These are phyloP conservation scores for Pelobates cultripes DNA, from an alignment of 2,797 vertebrate genomes.

Conservation along the genomic window DNA sequence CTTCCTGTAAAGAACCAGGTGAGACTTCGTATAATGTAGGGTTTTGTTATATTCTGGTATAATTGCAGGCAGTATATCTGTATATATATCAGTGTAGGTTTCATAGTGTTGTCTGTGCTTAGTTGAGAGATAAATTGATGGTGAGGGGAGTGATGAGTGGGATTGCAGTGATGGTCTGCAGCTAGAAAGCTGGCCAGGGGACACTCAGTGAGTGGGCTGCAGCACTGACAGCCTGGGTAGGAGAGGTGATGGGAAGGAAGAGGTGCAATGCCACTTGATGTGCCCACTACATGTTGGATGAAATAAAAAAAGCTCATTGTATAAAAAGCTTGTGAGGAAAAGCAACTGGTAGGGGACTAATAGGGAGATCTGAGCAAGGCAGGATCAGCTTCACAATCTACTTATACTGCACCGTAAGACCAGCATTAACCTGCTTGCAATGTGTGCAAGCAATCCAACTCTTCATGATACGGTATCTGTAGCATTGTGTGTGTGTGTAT, in stretches of 20 bases:
- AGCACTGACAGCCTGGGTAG: conserved; percentile 53
- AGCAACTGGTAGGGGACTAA: conserved; percentile 43
- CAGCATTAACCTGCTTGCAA: neutral
- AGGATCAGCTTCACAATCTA: neutral
- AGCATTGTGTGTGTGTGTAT: neutral
- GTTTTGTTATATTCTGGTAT: neutral
- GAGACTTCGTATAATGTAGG: no score
- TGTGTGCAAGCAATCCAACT: neutral
- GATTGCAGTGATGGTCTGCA: conserved; percentile 31
- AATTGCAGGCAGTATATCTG: neutral
- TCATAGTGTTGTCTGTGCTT: neutral
- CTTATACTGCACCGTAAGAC: neutral
- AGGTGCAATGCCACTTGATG: neutral
- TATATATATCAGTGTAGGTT: neutral
- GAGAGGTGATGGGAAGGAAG: neutral
- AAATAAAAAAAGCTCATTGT: conserved; percentile 34
- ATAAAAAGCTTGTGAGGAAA: neutral
- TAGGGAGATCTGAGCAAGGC: neutral
- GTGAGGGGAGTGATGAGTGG: neutral
- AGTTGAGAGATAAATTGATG: conserved; percentile 17
- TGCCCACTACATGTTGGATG: no score
- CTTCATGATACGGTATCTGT: neutral
- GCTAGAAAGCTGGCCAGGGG: conserved; percentile 48
- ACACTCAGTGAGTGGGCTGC: conserved; percentile 59
- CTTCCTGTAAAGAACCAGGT: neutral